phyloP scores from a whole-genome alignment of 2,797 vertebrate genomes.

The Xenopus petersii region DNA sequence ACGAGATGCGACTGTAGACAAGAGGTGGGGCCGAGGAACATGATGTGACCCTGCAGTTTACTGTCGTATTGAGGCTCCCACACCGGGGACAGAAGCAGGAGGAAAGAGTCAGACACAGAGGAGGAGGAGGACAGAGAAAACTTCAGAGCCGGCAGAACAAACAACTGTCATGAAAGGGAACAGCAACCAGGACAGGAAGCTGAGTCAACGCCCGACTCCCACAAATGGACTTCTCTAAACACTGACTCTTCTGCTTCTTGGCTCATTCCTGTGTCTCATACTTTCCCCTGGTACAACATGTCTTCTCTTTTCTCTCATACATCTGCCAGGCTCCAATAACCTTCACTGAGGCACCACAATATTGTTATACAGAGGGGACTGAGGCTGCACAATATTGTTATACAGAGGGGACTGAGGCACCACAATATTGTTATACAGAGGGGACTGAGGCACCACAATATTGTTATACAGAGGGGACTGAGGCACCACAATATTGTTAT shows the following conservation, averaged over 20 bases:
- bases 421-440: too few species aligned
- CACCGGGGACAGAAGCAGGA: background rate
- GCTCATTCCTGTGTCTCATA: too few species aligned
- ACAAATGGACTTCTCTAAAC: background rate
- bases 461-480: too few species aligned
- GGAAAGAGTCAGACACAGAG: background rate
- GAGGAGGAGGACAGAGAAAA: background rate
- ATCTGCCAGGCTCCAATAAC: too few species aligned
- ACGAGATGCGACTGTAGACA: conserved; percentile 26
- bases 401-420: too few species aligned
- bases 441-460: too few species aligned
- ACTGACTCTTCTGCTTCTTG: background rate
- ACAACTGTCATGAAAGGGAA: background rate
- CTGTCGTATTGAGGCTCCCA: conserved; percentile 15
- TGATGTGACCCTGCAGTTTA: conserved; percentile 39
- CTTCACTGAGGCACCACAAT: too few species aligned
- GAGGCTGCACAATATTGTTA: too few species aligned
- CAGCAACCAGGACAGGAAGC: background rate
- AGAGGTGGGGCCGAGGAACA: conserved; percentile 7
- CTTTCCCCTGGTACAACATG: too few species aligned
- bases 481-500: too few species aligned
- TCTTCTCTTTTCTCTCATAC: too few species aligned
- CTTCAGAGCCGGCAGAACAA: background rate
- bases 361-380: too few species aligned
- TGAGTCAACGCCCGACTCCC: background rate